Base-by-base conservation (phyloP, 2,888 invertebrate species). In the Phengaris alcon region DNA sequence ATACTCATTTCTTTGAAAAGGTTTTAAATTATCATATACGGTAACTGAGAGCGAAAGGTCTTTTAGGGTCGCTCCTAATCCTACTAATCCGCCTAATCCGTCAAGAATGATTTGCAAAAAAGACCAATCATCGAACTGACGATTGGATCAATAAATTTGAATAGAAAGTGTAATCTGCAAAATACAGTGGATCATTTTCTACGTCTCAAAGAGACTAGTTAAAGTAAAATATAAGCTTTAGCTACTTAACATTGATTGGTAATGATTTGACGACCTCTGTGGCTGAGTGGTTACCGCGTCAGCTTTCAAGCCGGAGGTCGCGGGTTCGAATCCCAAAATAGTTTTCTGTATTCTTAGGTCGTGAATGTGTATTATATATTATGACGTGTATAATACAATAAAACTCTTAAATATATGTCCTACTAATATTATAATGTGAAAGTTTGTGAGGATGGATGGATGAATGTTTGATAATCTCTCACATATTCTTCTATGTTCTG, bases 91-190 rank as follows among this genome's bases (percentile, higher is more conserved):
- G 35, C 64, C 44, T 64, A 35, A 64, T 64, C 35, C 44, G 64
- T 44, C 64, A 64, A 64, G 44, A 59, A 64, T 64, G 35, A 5
- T 64, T 44, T 44, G 35, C 64, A 35, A 35, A 59, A 44, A 64
- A 35, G 64, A 44, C 13, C 64, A 64, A 64, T 64, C 44, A 12
- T 35, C 35, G 64, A 64, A 64, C 64, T 64, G 64, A 12, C 3
- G 64, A 44, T 64, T 64, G 64, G 44, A 64, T 64, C 35, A 64
- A 64, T 64, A 44, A 44, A 64, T 64, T 64, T 64, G 44, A 64
- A 64, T 64, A 64, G 35, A 64, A 44, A 64, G 44, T 64, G 64
- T 35, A 64, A 64, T 64, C 44, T 12, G 12, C 7, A 35, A 64
- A 64, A 59, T 35, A 52, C 52, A 12, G 57, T 35, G 10, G 5